Percentiles rank a stretch among this genome's conserved stretches.
Evolutionary conservation across 1,140 invertebrate species (phyloP).

Genomic region (Drosophila nebulosa): DNA sequence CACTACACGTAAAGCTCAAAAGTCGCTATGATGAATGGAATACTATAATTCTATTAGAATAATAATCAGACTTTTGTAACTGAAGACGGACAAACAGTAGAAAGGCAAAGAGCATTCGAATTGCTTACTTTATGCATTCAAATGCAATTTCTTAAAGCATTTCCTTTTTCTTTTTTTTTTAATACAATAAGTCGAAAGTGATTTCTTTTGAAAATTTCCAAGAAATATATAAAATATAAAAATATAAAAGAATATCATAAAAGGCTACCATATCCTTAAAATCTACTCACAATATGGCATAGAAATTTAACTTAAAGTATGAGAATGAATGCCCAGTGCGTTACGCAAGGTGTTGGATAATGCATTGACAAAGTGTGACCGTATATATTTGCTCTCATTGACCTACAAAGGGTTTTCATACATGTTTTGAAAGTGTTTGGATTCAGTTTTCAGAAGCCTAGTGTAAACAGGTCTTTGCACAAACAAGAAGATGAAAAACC

Average conservation of each 20-base stretch:
- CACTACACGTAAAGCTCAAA: background rate
- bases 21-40: background rate
- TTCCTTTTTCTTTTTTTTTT: no score
- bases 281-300: no score
- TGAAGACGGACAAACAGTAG: background rate
- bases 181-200: no score
- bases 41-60: constrained; percentile 1
- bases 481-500: background rate
- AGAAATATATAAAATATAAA: no score
- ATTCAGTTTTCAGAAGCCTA: constrained; percentile 3
- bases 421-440: background rate
- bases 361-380: background rate
- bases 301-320: no score
- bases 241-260: no score
- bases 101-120: background rate
- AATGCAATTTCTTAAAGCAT: no score
- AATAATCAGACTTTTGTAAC: background rate
- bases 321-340: background rate
- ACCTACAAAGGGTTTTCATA: background rate
- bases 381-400: background rate
- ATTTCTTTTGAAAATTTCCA: no score
- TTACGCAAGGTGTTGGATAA: background rate
- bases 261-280: no score
- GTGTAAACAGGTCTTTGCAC: constrained; percentile 4
- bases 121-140: background rate